These are phyloP conservation scores for cattle (Bos taurus) DNA, from an alignment of 2,113 vertebrate species.

Conservation along the genomic window DNA sequence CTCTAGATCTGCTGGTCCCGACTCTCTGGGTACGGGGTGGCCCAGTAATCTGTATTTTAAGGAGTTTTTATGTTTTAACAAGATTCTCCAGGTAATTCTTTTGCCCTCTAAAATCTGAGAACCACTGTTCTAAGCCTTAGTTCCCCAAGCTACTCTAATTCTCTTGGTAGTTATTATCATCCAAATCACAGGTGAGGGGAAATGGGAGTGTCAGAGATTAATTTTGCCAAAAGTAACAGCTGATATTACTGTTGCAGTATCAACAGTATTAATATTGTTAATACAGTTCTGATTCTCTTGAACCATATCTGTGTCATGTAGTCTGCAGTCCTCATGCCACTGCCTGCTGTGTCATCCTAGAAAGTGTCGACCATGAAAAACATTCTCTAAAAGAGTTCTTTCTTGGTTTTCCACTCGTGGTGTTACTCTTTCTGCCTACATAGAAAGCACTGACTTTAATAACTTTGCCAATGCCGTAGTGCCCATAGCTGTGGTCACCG, in stretches of 20 bases:
- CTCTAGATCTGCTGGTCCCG: not conserved
- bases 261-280: not conserved
- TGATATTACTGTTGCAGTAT: not conserved
- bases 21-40: not conserved
- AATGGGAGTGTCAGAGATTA: not conserved
- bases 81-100: not conserved
- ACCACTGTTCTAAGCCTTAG: not conserved
- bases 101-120: not conserved
- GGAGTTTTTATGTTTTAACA: not conserved
- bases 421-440: not conserved
- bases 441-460: not conserved
- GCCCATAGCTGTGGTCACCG: not conserved
- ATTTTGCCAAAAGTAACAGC: not conserved
- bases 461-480: not conserved
- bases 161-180: not conserved
- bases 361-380: not conserved
- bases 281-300: not conserved
- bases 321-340: not conserved
- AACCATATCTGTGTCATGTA: not conserved
- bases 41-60: not conserved
- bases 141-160: not conserved
- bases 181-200: not conserved
- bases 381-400: not conserved
- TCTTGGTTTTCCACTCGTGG: not conserved
- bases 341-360: not conserved